Percentiles rank a stretch among this genome's conserved stretches.
Conservation (phyloP, 2,113 vertebrate genomes). For the Vulpes vulpes region DNA sequence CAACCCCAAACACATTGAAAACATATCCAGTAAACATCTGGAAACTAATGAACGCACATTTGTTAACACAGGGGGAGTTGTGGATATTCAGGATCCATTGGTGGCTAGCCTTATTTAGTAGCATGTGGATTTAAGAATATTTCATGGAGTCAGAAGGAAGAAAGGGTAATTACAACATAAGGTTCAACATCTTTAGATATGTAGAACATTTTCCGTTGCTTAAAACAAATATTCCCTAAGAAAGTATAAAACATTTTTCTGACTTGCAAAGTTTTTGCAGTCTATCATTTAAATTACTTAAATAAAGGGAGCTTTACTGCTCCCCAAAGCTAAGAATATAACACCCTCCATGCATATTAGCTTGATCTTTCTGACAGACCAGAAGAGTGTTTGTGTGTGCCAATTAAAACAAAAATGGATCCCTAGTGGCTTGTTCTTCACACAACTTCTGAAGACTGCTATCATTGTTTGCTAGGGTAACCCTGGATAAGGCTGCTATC, state of each 20-base stretch:
- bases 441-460: conserved; percentile 90
- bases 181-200: conserved; percentile 90
- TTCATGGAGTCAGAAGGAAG: conserved; percentile 85
- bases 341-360: conserved; percentile 91
- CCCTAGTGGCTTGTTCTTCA: conserved; percentile 90
- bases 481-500: conserved; percentile 89
- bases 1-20: conserved; percentile 70
- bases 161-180: conserved; percentile 88
- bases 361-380: conserved; percentile 91
- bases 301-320: conserved; percentile 93
- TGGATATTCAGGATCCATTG: conserved; percentile 82
- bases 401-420: conserved; percentile 93
- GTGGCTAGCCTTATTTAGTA: conserved; percentile 81
- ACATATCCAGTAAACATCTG: conserved; percentile 84
- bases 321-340: conserved; percentile 91
- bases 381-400: conserved; percentile 90
- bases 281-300: conserved; percentile 93
- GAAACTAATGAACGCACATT: conserved; percentile 77
- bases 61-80: conserved; percentile 77
- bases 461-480: conserved; percentile 91
- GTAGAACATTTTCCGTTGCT: conserved; percentile 89
- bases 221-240: conserved; percentile 91
- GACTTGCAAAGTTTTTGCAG: conserved; percentile 92
- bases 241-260: conserved; percentile 92
- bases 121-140: conserved; percentile 80